Evolutionary conservation across 2,888 invertebrate genomes (phyloP).

Genomic region (Drosophila nr. fundita): DNA sequence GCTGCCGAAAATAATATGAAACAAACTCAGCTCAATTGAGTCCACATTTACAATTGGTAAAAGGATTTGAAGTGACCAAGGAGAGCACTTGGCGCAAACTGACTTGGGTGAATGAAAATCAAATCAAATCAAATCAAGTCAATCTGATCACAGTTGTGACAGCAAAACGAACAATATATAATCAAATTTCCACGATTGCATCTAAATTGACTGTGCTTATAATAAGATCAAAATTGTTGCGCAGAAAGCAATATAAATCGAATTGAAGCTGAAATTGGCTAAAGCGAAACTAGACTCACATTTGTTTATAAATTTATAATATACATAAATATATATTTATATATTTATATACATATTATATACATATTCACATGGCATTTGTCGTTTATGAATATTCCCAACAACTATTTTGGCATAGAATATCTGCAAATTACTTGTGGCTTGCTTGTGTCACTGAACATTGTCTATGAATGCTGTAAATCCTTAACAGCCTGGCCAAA

Average conservation of each 20-base stretch:
- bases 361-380: not conserved
- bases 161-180: slow-evolving; percentile 2
- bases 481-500: slow-evolving; percentile 28
- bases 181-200: slow-evolving; percentile 3
- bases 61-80: not conserved
- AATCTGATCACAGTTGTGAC: not conserved
- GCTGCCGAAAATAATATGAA: not conserved
- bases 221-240: not conserved
- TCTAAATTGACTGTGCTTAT: not conserved
- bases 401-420: not conserved
- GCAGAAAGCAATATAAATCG: not conserved
- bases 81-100: not conserved
- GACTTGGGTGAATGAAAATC: not conserved
- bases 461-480: slow-evolving; percentile 15
- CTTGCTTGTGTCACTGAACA: not conserved
- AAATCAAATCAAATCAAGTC: slow-evolving; percentile 2
- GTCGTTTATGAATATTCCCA: not conserved
- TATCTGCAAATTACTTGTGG: not conserved
- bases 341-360: not conserved
- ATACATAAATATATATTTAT: no score
- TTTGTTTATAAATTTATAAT: no score
- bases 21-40: not conserved
- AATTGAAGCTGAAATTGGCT: not conserved
- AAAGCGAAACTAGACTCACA: not conserved
- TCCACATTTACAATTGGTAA: not conserved